Conservation (phyloP, 2,797 vertebrate genomes). For the Poecilia picta region DNA sequence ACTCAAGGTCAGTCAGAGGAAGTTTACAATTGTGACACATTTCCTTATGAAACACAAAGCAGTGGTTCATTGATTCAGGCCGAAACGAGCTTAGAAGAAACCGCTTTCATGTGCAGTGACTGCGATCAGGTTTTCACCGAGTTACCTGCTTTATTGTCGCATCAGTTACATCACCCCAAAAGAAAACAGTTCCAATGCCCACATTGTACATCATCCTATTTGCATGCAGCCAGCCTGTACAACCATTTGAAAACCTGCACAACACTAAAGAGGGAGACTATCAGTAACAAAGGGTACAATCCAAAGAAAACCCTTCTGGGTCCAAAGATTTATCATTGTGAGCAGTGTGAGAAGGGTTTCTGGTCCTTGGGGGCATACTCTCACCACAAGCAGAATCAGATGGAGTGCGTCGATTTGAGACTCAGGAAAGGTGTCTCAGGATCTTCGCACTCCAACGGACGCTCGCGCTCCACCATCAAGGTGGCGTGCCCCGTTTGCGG, state of each 20-base stretch:
- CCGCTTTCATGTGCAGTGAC: slow-evolving; percentile 65
- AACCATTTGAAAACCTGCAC: slow-evolving; percentile 76
- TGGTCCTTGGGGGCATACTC: slow-evolving; percentile 84
- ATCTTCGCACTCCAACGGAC: slow-evolving; percentile 54
- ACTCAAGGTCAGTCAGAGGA: slow-evolving; percentile 62
- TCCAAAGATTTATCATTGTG: slow-evolving; percentile 83
- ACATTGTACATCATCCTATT: slow-evolving; percentile 73
- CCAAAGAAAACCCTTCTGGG: slow-evolving; percentile 85
- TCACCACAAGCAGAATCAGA: slow-evolving; percentile 81
- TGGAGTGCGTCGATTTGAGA: slow-evolving; percentile 71
- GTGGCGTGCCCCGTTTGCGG: slow-evolving; percentile 78
- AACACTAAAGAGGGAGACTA: slow-evolving; percentile 41
- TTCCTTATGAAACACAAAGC: slow-evolving; percentile 56
- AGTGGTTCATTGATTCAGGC: slow-evolving; percentile 49
- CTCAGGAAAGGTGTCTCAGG: slow-evolving; percentile 50
- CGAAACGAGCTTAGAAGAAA: slow-evolving; percentile 62
- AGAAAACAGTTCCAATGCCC: slow-evolving; percentile 75
- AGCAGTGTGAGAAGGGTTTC: slow-evolving; percentile 84
- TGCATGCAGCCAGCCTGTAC: slow-evolving; percentile 67
- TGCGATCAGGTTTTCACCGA: slow-evolving; percentile 77
- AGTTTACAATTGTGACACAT: slow-evolving; percentile 61
- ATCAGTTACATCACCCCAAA: slow-evolving; percentile 76
- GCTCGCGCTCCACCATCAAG: slow-evolving; percentile 53
- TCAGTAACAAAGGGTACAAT: slow-evolving; percentile 75
- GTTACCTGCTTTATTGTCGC: slow-evolving; percentile 77